phyloP scores from a whole-genome alignment of 2,113 vertebrate genomes.

The Salvator merianae region DNA sequence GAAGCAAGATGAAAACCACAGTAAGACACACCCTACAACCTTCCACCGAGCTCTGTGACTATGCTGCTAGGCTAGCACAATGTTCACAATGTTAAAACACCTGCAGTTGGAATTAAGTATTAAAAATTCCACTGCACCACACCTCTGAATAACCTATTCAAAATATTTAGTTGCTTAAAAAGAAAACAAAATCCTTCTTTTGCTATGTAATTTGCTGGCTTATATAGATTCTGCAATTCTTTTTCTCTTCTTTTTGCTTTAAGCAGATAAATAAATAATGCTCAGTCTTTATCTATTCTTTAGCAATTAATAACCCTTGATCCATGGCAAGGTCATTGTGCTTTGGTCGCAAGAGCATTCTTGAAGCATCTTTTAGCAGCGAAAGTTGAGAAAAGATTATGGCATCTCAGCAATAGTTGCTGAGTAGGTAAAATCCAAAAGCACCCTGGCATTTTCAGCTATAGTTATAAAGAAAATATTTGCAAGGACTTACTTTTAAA shows the following conservation, averaged over 20 bases:
- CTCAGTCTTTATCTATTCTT: not conserved
- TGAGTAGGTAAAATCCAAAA: not conserved
- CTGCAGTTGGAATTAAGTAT: constrained; percentile 16
- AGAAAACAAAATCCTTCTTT: not conserved
- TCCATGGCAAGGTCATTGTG: not conserved
- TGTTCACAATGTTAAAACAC: constrained; percentile 5
- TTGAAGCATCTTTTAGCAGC: not conserved
- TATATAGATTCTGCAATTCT: not conserved
- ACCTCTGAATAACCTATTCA: not conserved
- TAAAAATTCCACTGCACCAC: constrained; percentile 2
- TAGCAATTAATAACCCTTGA: not conserved
- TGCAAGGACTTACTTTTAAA: constrained; percentile 33
- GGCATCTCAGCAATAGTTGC: constrained; percentile 3
- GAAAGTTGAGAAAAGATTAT: constrained; percentile 29
- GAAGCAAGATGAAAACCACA: constrained; percentile 1
- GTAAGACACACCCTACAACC: not conserved
- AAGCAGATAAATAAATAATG: too few relatives aligned
- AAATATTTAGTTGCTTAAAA: not conserved
- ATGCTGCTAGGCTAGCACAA: not conserved
- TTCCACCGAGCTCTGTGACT: not conserved
- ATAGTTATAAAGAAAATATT: not conserved
- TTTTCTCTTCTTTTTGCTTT: too few relatives aligned
- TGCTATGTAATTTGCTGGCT: not conserved
- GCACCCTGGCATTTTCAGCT: not conserved
- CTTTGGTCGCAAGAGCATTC: constrained; percentile 36